These are phyloP conservation scores for Urocolius indicus DNA, from an alignment of 2,113 vertebrate species.

Conservation along the genomic window DNA sequence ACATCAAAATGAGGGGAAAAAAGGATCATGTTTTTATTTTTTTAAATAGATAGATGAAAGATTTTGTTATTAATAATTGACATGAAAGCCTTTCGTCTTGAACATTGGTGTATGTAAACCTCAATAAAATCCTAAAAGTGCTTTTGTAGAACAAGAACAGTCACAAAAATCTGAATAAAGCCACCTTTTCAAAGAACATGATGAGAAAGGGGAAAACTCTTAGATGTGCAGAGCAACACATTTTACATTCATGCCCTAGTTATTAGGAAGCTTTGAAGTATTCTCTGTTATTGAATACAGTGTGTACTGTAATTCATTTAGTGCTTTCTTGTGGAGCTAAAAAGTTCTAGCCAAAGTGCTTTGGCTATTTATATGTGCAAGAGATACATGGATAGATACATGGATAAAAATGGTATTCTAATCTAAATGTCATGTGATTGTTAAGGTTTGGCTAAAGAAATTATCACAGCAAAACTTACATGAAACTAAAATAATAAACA, in stretches of 20 bases:
- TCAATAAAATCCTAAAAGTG: constrained; percentile 73
- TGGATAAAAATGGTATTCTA: neutral
- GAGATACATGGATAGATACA: neutral
- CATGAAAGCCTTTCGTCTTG: constrained; percentile 71
- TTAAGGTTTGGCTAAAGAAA: neutral
- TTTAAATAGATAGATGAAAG: constrained; percentile 73
- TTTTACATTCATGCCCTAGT: constrained; percentile 72
- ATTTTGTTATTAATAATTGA: constrained; percentile 76
- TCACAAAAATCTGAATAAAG: constrained; percentile 72
- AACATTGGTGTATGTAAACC: constrained; percentile 71
- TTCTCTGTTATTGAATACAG: constrained; percentile 59
- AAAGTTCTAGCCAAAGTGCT: constrained; percentile 43
- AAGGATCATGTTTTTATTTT: constrained; percentile 72
- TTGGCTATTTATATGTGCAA: constrained; percentile 2
- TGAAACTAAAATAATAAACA: neutral
- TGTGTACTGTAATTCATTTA: constrained; percentile 61
- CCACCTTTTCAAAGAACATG: constrained; percentile 72
- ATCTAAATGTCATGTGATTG: neutral
- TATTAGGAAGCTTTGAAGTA: constrained; percentile 71
- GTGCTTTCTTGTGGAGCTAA: constrained; percentile 50
- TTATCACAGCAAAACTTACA: neutral
- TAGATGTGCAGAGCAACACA: constrained; percentile 71
- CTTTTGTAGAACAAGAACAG: constrained; percentile 75
- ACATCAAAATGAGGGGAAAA: constrained; percentile 63
- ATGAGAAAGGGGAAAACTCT: constrained; percentile 67